Percentiles rank a stretch among this genome's conserved stretches.
Evolutionary conservation across 2,888 invertebrate genomes (phyloP).

Genomic region (Agonopterix heracliana): DNA sequence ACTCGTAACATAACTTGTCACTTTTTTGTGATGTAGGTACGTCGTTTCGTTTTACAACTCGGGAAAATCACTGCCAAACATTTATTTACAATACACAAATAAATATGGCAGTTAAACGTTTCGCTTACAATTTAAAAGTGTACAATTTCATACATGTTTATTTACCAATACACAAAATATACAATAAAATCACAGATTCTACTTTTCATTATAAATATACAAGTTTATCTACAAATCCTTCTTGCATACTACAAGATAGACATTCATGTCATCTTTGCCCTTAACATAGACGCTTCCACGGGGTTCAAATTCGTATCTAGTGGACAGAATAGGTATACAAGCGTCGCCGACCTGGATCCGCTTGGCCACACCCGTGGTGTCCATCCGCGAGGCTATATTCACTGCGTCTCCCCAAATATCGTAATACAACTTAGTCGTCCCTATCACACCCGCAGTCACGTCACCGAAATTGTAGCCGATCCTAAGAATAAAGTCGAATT

Average conservation of each 20-base stretch:
- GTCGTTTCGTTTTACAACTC: too few relatives aligned
- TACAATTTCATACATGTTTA: constrained; percentile 14
- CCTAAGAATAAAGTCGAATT: constrained; percentile 90
- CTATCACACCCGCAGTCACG: constrained; percentile 97
- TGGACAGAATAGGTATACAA: constrained; percentile 81
- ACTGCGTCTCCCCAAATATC: constrained; percentile 99
- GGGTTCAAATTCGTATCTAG: constrained; percentile 90
- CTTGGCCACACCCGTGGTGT: constrained; percentile 93
- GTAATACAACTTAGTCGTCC: constrained; percentile 95
- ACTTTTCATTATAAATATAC: constrained; percentile 43
- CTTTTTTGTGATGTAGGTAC: too few relatives aligned
- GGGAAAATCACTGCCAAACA: too few relatives aligned
- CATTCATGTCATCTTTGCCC: constrained; percentile 97
- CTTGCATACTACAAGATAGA: constrained; percentile 82
- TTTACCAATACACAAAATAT: constrained; percentile 47
- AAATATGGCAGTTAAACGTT: constrained; percentile 10
- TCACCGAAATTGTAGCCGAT: constrained; percentile 96
- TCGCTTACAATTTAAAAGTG: constrained; percentile 4
- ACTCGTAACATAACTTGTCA: too few relatives aligned
- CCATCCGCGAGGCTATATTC: constrained; percentile 98
- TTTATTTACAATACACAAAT: constrained; percentile 19
- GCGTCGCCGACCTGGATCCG: constrained; percentile 89
- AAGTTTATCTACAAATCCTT: constrained; percentile 51
- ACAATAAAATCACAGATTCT: constrained; percentile 70
- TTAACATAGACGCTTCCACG: constrained; percentile 96